Evolutionary conservation across 2,113 vertebrate genomes (phyloP), one percentile per base, ranked within the genome.

Genomic region (Hemicordylus capensis): DNA sequence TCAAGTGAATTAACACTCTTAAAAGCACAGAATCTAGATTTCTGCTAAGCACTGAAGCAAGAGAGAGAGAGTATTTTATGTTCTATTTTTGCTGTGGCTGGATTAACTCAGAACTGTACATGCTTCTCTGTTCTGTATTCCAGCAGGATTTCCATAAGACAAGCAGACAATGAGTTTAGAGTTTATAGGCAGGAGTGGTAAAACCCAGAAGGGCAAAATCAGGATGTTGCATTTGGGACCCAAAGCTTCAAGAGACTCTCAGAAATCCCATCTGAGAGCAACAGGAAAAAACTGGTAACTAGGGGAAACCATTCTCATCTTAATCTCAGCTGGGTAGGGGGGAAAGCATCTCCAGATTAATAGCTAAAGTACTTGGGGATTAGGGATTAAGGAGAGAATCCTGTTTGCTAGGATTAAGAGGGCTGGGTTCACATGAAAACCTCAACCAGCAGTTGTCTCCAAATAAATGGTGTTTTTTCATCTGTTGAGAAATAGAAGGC

Each of bases 381-480:
- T 94, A 93, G 91, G 91, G 92, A 94, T 93, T 91, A 94, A 90
- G 79, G 90, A 15, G 75, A 89, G 86, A 95, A 91, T 89, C 93
- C 81, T 93, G 64, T 94, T 93, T 92, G 83, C 83, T 87, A 90
- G 93, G 87, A 93, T 94, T 93, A 93, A 89, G 66, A 93, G 91
- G 86, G 84, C 74, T 89, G 77, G 76, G 1, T 92, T 93, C 89
- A 89, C 56, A 90, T 89, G 76, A 94, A 95, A 96, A 93, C 81
- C 82, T 95, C 91, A 89, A 85, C 76, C 79, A 94, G 48, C 1
- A 94, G 92, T 75, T 88, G 89, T 89, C 87, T 92, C 72, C 66
- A 92, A 93, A 37, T 1, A 93, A 90, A 89, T 83, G 51, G 46
- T 63, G 42, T 85, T 48, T 0, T 86, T 89, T 93, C 89, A 93